These are phyloP conservation scores for Nematopogon swammerdamellus DNA, from an alignment of 2,888 invertebrate species.

Conservation along the genomic window DNA sequence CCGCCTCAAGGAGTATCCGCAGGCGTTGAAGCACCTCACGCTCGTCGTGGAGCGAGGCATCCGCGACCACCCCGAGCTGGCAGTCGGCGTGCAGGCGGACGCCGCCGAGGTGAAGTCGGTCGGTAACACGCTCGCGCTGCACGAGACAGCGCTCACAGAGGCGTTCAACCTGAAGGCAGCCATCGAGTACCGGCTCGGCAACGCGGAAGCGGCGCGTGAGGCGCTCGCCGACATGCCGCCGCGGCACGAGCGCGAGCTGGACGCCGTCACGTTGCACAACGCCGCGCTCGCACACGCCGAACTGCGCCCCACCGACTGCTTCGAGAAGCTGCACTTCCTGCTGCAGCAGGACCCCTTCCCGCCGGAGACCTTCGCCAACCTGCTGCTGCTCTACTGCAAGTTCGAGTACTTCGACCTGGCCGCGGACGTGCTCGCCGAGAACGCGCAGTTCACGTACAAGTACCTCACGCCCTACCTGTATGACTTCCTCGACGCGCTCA, in stretches of 20 bases:
- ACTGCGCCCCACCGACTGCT: slow-evolving; percentile 84
- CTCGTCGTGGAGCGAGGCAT: slow-evolving; percentile 93
- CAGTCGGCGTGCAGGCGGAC: slow-evolving; percentile 96
- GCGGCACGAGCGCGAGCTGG: slow-evolving; percentile 93
- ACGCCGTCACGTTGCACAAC: slow-evolving; percentile 96
- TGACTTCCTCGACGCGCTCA: slow-evolving; percentile 94
- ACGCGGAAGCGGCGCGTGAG: slow-evolving; percentile 80
- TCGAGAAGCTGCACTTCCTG: slow-evolving; percentile 80
- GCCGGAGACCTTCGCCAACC: slow-evolving; percentile 95
- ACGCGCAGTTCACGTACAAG: slow-evolving; percentile 94
- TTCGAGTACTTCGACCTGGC: slow-evolving; percentile 97
- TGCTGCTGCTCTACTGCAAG: slow-evolving; percentile 92
- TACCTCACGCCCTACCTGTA: slow-evolving; percentile 92
- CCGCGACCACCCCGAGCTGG: slow-evolving; percentile 93
- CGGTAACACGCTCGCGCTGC: slow-evolving; percentile 89
- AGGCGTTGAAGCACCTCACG: slow-evolving; percentile 90
- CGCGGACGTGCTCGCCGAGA: slow-evolving; percentile 96
- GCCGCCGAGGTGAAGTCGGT: slow-evolving; percentile 91
- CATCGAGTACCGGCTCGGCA: slow-evolving; percentile 83
- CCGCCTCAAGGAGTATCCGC: slow-evolving; percentile 88
- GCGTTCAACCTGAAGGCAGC: slow-evolving; percentile 98
- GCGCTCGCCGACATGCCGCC: slow-evolving; percentile 89
- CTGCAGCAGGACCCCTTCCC: slow-evolving; percentile 96
- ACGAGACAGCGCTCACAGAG: slow-evolving; percentile 95
- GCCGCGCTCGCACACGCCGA: slow-evolving; percentile 91